Percentiles rank a stretch among this genome's conserved stretches.
These are phyloP conservation scores for Phrynocephalus versicolor DNA, from an alignment of 2,113 vertebrate genomes.

Conservation along the genomic window DNA sequence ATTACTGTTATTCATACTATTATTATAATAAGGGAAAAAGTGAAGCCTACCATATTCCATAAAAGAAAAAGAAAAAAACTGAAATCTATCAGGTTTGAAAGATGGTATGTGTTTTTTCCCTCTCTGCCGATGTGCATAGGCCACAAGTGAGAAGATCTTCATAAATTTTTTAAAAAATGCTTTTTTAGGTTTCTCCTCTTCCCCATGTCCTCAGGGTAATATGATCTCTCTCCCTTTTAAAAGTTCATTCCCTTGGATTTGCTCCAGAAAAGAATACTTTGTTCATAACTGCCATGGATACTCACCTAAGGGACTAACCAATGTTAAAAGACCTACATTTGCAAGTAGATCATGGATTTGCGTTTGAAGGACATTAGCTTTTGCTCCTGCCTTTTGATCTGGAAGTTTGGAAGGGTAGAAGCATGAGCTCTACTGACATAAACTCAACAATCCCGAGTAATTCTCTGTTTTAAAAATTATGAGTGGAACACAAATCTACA, in stretches of 20 bases:
- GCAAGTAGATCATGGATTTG: background rate
- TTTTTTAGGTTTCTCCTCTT: background rate
- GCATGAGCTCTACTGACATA: background rate
- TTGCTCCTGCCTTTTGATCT: background rate
- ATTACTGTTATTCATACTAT: too few species aligned
- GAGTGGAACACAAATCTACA: background rate
- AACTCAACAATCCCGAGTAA: background rate
- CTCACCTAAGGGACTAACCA: background rate
- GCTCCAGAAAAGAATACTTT: background rate
- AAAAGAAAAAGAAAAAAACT: background rate
- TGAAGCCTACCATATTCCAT: too few species aligned
- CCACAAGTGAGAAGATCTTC: constrained; percentile 25
- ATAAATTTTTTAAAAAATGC: constrained; percentile 31
- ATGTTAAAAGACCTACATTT: background rate
- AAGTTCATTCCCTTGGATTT: constrained; percentile 9
- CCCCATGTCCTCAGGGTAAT: background rate
- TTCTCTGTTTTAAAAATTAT: background rate
- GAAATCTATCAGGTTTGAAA: constrained; percentile 27
- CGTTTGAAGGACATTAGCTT: background rate
- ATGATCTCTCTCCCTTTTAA: constrained; percentile 18
- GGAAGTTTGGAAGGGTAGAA: background rate
- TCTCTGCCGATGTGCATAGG: background rate
- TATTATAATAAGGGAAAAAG: too few species aligned
- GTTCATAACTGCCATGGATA: background rate
- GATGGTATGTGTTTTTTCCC: constrained; percentile 5